Percentiles rank a stretch among this genome's conserved stretches.
Evolutionary conservation across 64 coral and sea anemone genomes (phyloP).

Genomic region (Astreopora myriophthalma): DNA sequence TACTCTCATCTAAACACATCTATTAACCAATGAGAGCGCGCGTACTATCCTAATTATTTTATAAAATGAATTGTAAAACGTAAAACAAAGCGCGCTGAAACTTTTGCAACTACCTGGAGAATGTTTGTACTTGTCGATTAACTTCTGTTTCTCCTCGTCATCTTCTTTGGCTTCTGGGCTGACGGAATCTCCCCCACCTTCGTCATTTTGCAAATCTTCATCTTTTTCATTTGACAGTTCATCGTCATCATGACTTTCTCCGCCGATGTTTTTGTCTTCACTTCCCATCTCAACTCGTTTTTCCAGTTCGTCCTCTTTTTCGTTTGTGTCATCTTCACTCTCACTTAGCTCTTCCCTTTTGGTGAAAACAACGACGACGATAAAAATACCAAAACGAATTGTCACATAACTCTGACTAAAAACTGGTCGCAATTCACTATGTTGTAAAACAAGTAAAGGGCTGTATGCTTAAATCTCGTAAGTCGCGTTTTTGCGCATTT

Average conservation of each 20-base stretch:
- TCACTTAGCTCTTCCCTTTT: background rate
- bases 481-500: too few relatives aligned
- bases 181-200: background rate
- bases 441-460: too few relatives aligned
- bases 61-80: too few relatives aligned
- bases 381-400: too few relatives aligned
- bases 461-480: too few relatives aligned
- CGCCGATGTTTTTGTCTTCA: background rate
- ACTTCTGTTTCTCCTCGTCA: background rate
- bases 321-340: background rate
- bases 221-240: background rate
- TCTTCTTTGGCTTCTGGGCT: background rate
- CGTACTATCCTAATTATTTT: too few relatives aligned
- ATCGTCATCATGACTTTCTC: background rate
- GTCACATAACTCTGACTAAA: background rate
- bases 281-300: background rate
- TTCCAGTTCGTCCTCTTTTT: background rate
- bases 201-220: background rate
- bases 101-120: constrained; percentile 27
- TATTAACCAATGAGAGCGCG: too few relatives aligned
- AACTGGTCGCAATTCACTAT: too few relatives aligned
- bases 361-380: background rate
- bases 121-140: background rate
- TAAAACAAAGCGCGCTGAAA: too few relatives aligned
- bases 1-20: too few relatives aligned